These are phyloP conservation scores for Ceratina calcarata DNA, from an alignment of 1,140 invertebrate genomes.

Conservation along the genomic window DNA sequence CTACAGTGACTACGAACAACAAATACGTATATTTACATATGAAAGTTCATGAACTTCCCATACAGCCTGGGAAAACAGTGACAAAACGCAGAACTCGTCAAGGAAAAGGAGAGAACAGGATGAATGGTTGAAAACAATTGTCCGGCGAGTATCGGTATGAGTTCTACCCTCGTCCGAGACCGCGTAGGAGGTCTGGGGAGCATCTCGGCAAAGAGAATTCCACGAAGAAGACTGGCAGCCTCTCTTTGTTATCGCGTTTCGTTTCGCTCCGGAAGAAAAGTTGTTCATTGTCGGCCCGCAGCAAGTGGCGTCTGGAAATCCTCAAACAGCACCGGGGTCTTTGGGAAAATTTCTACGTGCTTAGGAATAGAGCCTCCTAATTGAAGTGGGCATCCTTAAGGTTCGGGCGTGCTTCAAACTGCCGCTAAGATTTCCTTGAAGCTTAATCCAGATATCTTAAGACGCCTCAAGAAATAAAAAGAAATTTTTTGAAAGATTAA, in stretches of 20 bases:
- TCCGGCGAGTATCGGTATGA: conserved; percentile 4
- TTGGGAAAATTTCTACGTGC: conserved; percentile 29
- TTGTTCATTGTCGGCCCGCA: conserved; percentile 20
- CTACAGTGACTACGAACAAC: not conserved
- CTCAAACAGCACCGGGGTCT: conserved; percentile 28
- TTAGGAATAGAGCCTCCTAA: conserved; percentile 33
- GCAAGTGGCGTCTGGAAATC: conserved; percentile 53
- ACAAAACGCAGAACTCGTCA: too few species aligned
- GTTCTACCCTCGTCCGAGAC: not conserved
- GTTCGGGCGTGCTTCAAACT: not conserved
- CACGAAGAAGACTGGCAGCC: conserved; percentile 14
- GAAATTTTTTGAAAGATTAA: too few species aligned
- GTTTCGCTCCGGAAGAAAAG: conserved; percentile 30
- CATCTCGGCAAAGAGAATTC: conserved; percentile 18
- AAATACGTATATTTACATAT: not conserved
- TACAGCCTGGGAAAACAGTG: too few species aligned
- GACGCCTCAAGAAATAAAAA: too few species aligned
- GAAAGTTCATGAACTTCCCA: not conserved
- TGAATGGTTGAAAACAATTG: conserved; percentile 10
- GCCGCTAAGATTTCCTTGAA: too few species aligned
- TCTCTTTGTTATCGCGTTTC: conserved; percentile 34
- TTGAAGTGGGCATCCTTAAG: conserved; percentile 7
- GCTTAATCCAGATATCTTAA: too few species aligned
- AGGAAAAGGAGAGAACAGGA: too few species aligned
- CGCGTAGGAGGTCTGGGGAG: conserved; percentile 26